Evolutionary conservation across 1,140 invertebrate genomes (phyloP), one percentile per base, ranked within the genome.

Genomic region (Zaprionus africanus): DNA sequence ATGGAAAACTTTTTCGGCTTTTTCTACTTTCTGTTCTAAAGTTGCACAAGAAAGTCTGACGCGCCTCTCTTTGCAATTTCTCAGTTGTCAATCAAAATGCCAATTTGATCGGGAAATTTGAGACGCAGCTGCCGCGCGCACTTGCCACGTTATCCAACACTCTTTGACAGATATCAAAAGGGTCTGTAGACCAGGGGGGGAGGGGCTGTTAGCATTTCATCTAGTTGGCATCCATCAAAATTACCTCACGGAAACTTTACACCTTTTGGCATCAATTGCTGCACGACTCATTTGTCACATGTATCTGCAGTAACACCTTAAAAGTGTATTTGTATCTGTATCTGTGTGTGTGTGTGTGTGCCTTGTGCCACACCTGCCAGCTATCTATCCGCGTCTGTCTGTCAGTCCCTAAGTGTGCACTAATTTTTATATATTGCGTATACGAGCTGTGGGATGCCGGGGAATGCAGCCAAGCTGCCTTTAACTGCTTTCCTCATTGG

Each of bases 31-130:
- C 6, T 26, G 26, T 59, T 17, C 24, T 11, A 51, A 57, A 76
- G 59, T 74, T 57, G n/a, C 19, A 24, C 9, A 51, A 51, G 19
- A 22, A 51, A 51, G 41, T 17, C 41, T 15, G 36, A 4, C 13
- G 1, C 4, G 36, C 36, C 15, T 6, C 41, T 46, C 2, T 7
- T n/a, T 4, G 60, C 79, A 90, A 91, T 91, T 81, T 84, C 77
- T 91, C 82, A 81, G 71, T 73, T 84, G 90, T 91, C 90, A 91
- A 91, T 91, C 90, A 86, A 86, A 64, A 66, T 81, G 90, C 83
- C 90, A 91, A 91, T 90, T 86, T 81, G 65, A 34, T 60, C 65
- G 62, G 54, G 34, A 58, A 61, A 77, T 77, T 66, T 51, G 43
- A 76, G 49, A 34, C 61, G 79, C 86, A 90, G 81, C 78, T 90